Evolutionary conservation across 2,888 invertebrate genomes (phyloP).

Genomic region (Lasius fuliginosus): DNA sequence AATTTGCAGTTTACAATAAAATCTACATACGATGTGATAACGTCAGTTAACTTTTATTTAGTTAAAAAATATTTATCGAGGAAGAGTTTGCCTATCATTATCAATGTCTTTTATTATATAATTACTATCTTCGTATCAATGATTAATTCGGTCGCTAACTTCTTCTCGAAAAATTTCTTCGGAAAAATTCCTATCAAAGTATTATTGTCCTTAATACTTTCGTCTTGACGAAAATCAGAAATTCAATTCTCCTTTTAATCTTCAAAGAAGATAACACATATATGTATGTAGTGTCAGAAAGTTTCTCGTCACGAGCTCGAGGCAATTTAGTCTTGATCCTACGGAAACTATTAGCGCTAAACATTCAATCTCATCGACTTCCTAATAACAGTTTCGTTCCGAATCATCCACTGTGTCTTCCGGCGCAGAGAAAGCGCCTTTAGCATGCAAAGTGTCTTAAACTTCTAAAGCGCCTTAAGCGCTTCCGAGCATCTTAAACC

Average conservation of each 20-base stretch:
- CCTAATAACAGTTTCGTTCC: constrained; percentile 30
- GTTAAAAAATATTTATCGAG: neutral
- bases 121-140: neutral
- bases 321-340: constrained; percentile 11
- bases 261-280: neutral
- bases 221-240: neutral
- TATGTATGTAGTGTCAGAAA: neutral
- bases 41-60: neutral
- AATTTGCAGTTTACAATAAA: neutral
- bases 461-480: constrained; percentile 46
- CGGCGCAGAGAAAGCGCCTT: constrained; percentile 37
- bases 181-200: neutral
- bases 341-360: constrained; percentile 37
- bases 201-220: neutral
- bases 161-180: neutral
- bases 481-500: constrained; percentile 38
- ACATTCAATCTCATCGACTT: constrained; percentile 37
- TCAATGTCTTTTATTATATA: neutral
- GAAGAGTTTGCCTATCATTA: neutral
- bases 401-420: constrained; percentile 39
- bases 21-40: neutral
- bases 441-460: constrained; percentile 48
- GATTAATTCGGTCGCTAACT: neutral
- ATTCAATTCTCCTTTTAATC: neutral
- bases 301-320: constrained; percentile 4